These are phyloP conservation scores for Tyto alba DNA, from an alignment of 2,113 vertebrate genomes.

Conservation along the genomic window DNA sequence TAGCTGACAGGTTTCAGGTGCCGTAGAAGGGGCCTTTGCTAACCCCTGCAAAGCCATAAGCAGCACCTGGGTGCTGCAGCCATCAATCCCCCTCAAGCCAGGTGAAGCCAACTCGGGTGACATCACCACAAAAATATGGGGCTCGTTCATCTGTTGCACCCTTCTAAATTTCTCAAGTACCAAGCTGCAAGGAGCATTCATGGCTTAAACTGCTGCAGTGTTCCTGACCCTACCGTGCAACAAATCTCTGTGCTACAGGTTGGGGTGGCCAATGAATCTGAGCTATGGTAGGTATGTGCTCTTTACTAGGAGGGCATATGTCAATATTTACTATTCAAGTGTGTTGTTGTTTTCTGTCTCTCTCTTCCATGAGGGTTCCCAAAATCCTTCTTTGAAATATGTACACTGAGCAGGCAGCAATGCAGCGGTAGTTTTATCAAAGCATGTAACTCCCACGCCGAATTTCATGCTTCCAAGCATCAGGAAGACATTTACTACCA, in stretches of 20 bases:
- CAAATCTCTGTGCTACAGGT: background rate
- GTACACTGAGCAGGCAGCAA: background rate
- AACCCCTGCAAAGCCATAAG: background rate
- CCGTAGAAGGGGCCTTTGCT: too few species aligned
- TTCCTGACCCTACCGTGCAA: background rate
- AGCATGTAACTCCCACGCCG: fast-evolving
- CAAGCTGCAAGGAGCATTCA: background rate
- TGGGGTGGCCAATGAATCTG: background rate
- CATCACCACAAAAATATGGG: background rate
- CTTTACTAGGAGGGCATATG: background rate
- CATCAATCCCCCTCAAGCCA: background rate
- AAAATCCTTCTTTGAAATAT: background rate
- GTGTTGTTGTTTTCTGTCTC: background rate
- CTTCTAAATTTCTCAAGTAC: background rate
- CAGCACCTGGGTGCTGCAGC: background rate
- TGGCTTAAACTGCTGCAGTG: background rate
- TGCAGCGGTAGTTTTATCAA: background rate
- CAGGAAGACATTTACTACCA: background rate
- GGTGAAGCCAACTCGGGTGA: background rate
- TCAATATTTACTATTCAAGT: background rate
- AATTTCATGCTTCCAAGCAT: background rate
- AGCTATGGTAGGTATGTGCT: background rate
- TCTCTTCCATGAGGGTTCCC: background rate
- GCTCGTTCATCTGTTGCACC: background rate
- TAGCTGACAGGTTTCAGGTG: background rate